Conservation (phyloP, 2,797 vertebrate genomes). For the Paedocypris micromegethes region DNA sequence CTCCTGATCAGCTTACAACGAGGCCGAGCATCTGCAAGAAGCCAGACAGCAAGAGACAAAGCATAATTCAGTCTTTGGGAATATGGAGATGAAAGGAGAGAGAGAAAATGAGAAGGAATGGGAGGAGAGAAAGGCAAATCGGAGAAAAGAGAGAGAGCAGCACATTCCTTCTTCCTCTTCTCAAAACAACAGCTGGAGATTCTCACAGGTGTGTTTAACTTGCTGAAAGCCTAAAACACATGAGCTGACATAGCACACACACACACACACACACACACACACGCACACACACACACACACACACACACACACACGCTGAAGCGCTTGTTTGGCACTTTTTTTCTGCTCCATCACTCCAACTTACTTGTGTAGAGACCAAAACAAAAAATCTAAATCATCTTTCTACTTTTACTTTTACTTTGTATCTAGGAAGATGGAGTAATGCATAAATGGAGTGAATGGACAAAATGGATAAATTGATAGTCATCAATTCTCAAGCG, state of each 20-base stretch:
- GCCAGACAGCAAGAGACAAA: slow-evolving; percentile 11
- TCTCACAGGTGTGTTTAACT: slow-evolving; percentile 67
- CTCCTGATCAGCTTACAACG: slow-evolving; percentile 9
- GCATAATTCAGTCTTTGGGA: slow-evolving; percentile 15
- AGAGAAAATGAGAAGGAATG: slow-evolving; percentile 10
- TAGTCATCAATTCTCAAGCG: no score
- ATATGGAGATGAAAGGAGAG: slow-evolving; percentile 34
- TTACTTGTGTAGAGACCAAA: no score
- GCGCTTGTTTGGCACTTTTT: slow-evolving; percentile 4
- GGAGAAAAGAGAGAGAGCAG: slow-evolving; percentile 50
- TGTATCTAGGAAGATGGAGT: no score
- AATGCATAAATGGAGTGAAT: no score
- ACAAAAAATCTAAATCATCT: no score
- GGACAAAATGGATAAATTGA: no score
- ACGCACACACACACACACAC: slow-evolving; percentile 13
- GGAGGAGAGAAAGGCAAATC: slow-evolving; percentile 41
- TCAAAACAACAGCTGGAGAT: slow-evolving; percentile 72
- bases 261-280: neutral
- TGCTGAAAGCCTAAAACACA: slow-evolving; percentile 54
- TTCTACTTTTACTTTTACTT: no score
- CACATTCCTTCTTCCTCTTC: slow-evolving; percentile 57
- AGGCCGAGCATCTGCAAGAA: slow-evolving; percentile 10
- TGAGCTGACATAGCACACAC: slow-evolving; percentile 14
- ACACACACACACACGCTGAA: slow-evolving; percentile 15
- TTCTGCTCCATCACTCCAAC: neutral